phyloP scores from a whole-genome alignment of 2,113 vertebrate genomes.

The mouse (Mus musculus) region DNA sequence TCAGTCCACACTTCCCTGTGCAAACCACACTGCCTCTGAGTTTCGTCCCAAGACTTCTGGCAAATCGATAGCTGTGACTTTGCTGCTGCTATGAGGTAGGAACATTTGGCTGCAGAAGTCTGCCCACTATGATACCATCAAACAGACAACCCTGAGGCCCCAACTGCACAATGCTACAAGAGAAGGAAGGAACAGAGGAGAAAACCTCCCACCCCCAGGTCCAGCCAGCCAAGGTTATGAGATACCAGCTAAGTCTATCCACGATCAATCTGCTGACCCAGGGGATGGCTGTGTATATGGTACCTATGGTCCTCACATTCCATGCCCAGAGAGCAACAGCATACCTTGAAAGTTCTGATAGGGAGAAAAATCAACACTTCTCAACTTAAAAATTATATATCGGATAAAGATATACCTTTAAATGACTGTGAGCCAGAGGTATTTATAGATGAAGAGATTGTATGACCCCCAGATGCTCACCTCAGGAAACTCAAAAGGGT shows the following conservation, averaged over 20 bases:
- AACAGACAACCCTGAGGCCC: fast-evolving
- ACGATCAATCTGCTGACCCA: neutral
- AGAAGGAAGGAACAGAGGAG: neutral
- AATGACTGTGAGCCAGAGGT: neutral
- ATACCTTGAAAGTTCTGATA: neutral
- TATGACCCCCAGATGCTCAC: neutral
- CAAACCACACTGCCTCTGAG: neutral
- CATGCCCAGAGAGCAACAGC: neutral
- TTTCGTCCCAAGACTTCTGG: fast-evolving
- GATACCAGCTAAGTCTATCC: neutral
- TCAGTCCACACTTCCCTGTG: neutral
- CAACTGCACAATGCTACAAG: neutral
- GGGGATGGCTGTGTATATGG: neutral
- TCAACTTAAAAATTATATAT: neutral
- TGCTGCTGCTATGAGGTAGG: neutral
- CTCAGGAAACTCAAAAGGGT: neutral
- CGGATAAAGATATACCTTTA: neutral
- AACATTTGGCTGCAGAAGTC: fast-evolving
- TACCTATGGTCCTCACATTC: too few relatives aligned
- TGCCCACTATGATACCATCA: fast-evolving
- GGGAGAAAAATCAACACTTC: neutral
- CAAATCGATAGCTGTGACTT: fast-evolving
- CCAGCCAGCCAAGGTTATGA: neutral
- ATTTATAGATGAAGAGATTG: neutral
- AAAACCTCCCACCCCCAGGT: too few relatives aligned